phyloP scores from a whole-genome alignment of 2,797 vertebrate species.

The Megaceryle alcyon region DNA sequence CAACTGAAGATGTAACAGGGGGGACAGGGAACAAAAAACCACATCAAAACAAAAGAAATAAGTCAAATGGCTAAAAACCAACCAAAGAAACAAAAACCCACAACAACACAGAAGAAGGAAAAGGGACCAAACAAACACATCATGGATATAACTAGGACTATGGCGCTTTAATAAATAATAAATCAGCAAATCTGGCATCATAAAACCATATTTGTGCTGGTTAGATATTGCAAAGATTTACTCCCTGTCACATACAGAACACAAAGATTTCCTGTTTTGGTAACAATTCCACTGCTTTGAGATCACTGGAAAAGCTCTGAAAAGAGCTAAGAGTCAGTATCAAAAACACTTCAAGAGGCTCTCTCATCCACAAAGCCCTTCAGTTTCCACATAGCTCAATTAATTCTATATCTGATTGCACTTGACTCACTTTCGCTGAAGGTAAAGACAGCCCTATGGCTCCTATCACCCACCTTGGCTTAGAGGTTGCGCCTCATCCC shows the following conservation, averaged over 20 bases:
- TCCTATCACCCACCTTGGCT: conserved; percentile 81
- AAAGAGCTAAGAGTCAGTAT: neutral
- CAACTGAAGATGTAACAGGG: conserved; percentile 67
- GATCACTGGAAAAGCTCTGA: neutral
- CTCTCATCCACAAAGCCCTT: neutral
- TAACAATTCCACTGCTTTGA: neutral
- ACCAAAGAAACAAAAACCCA: no score
- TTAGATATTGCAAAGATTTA: neutral
- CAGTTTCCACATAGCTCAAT: neutral
- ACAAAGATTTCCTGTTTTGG: neutral
- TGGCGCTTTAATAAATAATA: neutral
- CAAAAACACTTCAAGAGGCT: neutral
- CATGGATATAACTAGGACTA: neutral
- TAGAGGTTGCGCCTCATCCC: conserved; percentile 86
- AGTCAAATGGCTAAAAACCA: neutral
- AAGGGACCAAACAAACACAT: neutral
- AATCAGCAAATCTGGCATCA: neutral
- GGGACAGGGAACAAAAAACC: neutral
- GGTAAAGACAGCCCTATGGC: neutral
- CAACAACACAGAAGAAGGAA: neutral
- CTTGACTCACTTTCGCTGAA: neutral
- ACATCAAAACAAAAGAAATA: neutral
- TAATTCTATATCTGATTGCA: neutral
- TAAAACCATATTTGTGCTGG: neutral
- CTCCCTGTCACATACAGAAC: neutral